Evolutionary conservation across 2,888 invertebrate species (phyloP).

Genomic region (Phalera bucephala): DNA sequence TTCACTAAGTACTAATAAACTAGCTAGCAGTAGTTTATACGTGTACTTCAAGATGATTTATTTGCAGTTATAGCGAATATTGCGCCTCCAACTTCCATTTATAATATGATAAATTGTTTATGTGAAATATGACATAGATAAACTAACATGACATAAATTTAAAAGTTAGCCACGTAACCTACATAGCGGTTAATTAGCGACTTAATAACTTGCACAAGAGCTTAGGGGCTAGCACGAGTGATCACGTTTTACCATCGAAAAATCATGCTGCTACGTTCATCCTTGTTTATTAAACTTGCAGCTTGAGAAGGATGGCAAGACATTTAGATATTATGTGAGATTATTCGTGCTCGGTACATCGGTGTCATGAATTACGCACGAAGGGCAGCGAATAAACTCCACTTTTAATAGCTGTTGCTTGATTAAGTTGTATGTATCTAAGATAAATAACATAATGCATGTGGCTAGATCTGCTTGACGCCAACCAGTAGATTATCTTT

Average conservation of each 20-base stretch:
- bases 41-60: background rate
- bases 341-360: too few species aligned
- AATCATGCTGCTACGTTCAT: too few species aligned
- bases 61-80: slow-evolving; percentile 9
- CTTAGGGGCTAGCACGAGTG: too few species aligned
- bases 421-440: slow-evolving; percentile 20
- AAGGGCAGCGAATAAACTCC: slow-evolving; percentile 22
- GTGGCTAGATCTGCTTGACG: slow-evolving; percentile 21
- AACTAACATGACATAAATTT: slow-evolving; percentile 25
- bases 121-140: slow-evolving; percentile 30
- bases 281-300: too few species aligned
- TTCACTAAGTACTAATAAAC: too few species aligned
- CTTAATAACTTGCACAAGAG: slow-evolving; percentile 18
- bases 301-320: too few species aligned
- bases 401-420: slow-evolving; percentile 12
- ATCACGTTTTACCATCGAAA: too few species aligned
- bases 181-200: slow-evolving; percentile 23
- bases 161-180: slow-evolving; percentile 18
- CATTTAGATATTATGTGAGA: too few species aligned
- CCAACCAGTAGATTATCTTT: slow-evolving; percentile 24
- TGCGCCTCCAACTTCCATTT: slow-evolving; percentile 17
- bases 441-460: slow-evolving; percentile 18
- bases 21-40: too few species aligned
- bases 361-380: slow-evolving; percentile 12
- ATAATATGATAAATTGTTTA: slow-evolving; percentile 23